Conservation (phyloP, 2,888 invertebrate genomes). For the Tyria jacobaeae region DNA sequence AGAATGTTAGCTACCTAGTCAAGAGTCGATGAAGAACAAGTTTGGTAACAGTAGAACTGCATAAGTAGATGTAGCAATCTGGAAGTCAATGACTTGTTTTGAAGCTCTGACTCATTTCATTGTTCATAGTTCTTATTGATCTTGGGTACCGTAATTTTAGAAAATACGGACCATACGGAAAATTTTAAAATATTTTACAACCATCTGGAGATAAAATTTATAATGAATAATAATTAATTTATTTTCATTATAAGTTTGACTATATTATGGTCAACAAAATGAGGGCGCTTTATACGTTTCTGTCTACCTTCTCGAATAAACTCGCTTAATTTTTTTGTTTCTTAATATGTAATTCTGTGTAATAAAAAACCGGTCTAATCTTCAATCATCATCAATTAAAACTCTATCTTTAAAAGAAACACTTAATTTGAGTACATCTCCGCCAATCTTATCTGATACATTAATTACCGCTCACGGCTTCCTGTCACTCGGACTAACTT, state of each 20-base stretch:
- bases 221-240: no score
- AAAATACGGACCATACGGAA: neutral
- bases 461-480: constrained; percentile 11
- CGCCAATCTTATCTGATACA: neutral
- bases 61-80: constrained; percentile 2
- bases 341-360: no score
- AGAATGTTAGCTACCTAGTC: no score
- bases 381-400: no score
- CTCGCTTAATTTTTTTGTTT: no score
- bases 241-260: no score
- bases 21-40: no score
- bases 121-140: constrained; percentile 19
- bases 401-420: neutral
- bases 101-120: constrained; percentile 13
- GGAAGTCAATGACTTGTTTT: constrained; percentile 14
- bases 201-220: neutral
- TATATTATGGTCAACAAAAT: no score
- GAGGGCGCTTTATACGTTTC: no score
- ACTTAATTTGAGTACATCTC: neutral
- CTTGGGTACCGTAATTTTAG: neutral
- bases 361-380: no score
- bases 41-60: neutral
- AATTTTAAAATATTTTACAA: neutral
- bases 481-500: constrained; percentile 20
- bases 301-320: no score